phyloP scores from a whole-genome alignment of 2,113 vertebrate genomes.

The Columba livia region DNA sequence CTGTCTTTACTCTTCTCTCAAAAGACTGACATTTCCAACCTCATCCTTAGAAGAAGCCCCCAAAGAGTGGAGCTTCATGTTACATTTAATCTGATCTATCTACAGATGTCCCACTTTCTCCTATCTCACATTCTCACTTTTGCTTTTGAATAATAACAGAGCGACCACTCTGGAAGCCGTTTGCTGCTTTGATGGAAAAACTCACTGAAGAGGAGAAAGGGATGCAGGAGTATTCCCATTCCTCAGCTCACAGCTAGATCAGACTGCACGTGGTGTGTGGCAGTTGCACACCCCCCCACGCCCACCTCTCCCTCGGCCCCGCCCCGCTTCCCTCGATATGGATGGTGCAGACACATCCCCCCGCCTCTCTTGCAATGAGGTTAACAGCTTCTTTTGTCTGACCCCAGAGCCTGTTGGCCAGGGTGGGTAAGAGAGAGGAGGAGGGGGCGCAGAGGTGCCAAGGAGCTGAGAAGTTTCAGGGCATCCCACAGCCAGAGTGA shows the following conservation, averaged over 20 bases:
- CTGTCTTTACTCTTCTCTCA: not conserved
- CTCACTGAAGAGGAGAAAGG: not conserved
- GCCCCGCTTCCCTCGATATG: no score
- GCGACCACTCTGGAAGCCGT: not conserved
- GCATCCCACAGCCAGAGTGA: no score
- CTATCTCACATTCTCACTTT: not conserved
- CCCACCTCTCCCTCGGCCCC: no score
- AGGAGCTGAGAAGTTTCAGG: no score
- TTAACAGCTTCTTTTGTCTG: no score
- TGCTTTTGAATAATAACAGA: not conserved
- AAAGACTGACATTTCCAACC: not conserved
- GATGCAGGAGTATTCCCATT: not conserved
- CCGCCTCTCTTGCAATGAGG: no score
- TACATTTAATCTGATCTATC: not conserved
- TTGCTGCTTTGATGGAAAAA: not conserved
- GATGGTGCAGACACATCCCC: no score
- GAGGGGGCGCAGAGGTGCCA: no score
- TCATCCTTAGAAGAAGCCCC: not conserved
- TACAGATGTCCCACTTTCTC: not conserved
- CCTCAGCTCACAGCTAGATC: not conserved
- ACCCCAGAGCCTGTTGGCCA: no score
- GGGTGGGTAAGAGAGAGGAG: no score
- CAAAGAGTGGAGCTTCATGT: not conserved
- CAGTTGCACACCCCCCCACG: no score
- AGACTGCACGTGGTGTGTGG: accelerated